Percentiles rank a stretch among this genome's conserved stretches.
phyloP scores from a whole-genome alignment of 2,797 vertebrate species.

The Falco rusticolus region DNA sequence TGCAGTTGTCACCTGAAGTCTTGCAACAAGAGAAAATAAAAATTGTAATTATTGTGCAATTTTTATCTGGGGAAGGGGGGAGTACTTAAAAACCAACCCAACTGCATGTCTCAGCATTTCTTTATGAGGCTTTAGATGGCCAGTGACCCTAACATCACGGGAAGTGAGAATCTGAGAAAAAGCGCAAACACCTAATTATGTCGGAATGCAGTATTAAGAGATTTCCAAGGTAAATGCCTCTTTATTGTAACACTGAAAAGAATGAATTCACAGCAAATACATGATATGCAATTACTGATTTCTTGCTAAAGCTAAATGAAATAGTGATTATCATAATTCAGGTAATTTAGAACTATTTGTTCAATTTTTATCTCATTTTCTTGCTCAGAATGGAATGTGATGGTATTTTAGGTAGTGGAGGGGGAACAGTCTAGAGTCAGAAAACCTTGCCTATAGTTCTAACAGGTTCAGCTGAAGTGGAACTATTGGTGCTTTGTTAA shows the following conservation, averaged over 20 bases:
- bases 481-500: background rate
- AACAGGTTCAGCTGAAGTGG: background rate
- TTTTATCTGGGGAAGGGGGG: background rate
- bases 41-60: background rate
- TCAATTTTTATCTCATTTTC: background rate
- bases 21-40: background rate
- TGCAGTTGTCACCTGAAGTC: background rate
- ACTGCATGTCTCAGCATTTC: background rate
- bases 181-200: background rate
- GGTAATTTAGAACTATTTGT: background rate
- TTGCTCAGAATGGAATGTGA: background rate
- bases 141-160: background rate
- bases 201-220: background rate
- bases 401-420: background rate
- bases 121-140: background rate
- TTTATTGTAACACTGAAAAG: background rate
- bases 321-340: background rate
- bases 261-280: background rate
- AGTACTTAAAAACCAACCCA: background rate
- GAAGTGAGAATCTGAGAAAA: background rate
- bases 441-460: background rate
- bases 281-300: background rate
- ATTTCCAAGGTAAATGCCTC: background rate
- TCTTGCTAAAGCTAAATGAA: background rate
- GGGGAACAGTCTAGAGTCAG: background rate